Percentiles rank a stretch among this genome's conserved stretches.
phyloP scores from a whole-genome alignment of 2,797 vertebrate genomes.

The Ceyx erithaca region DNA sequence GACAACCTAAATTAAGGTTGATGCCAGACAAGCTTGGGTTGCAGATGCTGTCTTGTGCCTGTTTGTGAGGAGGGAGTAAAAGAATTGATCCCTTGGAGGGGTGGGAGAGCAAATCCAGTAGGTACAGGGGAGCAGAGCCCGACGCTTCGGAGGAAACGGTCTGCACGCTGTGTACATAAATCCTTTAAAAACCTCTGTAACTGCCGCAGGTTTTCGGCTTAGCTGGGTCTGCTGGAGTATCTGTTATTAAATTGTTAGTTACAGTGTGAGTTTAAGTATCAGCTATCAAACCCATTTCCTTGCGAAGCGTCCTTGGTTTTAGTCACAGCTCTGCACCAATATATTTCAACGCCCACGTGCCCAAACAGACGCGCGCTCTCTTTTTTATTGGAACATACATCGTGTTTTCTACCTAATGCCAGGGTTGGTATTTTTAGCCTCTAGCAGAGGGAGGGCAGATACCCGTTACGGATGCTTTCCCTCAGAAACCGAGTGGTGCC shows the following conservation, averaged over 20 bases:
- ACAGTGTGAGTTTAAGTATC: constrained; percentile 8
- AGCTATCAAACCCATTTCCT: constrained; percentile 4
- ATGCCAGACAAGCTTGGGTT: not conserved
- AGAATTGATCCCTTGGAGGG: not conserved
- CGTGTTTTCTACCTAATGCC: not conserved
- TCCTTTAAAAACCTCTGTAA: not conserved
- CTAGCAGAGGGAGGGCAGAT: not conserved
- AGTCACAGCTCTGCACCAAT: constrained; percentile 18
- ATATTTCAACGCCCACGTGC: not conserved
- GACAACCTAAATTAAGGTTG: not conserved
- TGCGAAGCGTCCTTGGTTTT: constrained; percentile 1
- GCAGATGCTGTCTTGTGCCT: not conserved
- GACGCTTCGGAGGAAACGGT: not conserved
- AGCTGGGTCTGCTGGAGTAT: not conserved
- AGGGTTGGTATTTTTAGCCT: constrained; percentile 9
- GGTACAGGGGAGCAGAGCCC: not conserved
- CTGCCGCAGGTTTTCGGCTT: not conserved
- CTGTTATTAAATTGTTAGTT: constrained; percentile 56
- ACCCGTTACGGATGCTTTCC: not conserved
- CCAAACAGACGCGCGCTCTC: not conserved
- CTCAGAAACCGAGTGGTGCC: not conserved
- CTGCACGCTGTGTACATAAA: not conserved
- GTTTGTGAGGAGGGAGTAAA: not conserved
- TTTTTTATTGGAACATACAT: not conserved
- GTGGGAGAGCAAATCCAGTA: not conserved